Evolutionary conservation across 2,888 invertebrate species (phyloP).

Genomic region (Bhutanitis thaidina): DNA sequence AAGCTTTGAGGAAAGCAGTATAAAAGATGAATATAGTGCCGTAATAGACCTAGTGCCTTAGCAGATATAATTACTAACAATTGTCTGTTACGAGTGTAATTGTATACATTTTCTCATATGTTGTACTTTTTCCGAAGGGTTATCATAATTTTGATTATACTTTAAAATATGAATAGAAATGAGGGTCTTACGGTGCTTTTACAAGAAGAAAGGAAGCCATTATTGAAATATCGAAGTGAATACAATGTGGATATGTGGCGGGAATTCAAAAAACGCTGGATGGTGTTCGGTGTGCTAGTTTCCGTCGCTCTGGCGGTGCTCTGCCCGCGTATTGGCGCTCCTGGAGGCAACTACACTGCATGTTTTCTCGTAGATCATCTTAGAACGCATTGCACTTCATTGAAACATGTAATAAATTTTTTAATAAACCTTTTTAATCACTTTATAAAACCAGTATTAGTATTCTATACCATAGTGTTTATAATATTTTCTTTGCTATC

Average conservation of each 20-base stretch:
- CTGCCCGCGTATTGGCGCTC: slow-evolving; percentile 52
- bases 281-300: slow-evolving; percentile 50
- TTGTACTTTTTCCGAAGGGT: too few relatives aligned
- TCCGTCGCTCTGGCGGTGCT: slow-evolving; percentile 53
- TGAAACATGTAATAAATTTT: slow-evolving; percentile 51
- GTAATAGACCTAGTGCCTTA: too few relatives aligned
- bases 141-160: too few relatives aligned
- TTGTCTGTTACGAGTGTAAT: too few relatives aligned
- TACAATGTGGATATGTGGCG: slow-evolving; percentile 48
- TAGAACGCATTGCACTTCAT: slow-evolving; percentile 67
- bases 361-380: slow-evolving; percentile 54
- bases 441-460: too few relatives aligned
- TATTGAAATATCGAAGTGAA: slow-evolving; percentile 28
- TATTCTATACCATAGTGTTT: too few relatives aligned
- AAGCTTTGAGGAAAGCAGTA: too few relatives aligned
- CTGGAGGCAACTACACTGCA: slow-evolving; percentile 69
- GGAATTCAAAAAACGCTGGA: slow-evolving; percentile 50
- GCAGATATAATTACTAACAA: too few relatives aligned
- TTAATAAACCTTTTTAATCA: slow-evolving; percentile 17
- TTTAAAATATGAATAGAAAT: slow-evolving; percentile 21
- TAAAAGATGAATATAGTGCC: too few relatives aligned
- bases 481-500: too few relatives aligned
- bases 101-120: too few relatives aligned
- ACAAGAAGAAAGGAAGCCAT: slow-evolving; percentile 22
- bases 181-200: slow-evolving; percentile 27